Percentiles rank a stretch among this genome's conserved stretches.
Evolutionary conservation across 2,888 invertebrate species (phyloP).

Genomic region (Trachelus troglodyta): DNA sequence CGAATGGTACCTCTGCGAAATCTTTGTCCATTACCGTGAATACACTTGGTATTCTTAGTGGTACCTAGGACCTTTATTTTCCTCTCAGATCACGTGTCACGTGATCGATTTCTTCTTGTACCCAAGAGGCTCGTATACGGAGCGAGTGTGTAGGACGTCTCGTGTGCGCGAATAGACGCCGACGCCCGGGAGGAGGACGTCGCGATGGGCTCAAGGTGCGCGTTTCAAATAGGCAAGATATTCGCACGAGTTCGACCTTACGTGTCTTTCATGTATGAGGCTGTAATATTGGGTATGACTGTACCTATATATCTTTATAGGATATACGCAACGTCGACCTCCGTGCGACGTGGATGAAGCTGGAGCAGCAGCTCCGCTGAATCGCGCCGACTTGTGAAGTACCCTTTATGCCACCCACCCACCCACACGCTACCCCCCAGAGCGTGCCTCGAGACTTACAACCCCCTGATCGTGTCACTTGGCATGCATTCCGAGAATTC

Average conservation of each 20-base stretch:
- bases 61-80: neutral
- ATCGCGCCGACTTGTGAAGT: neutral
- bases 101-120: neutral
- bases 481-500: slow-evolving; percentile 1
- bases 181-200: neutral
- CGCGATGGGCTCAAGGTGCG: neutral
- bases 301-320: neutral
- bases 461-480: neutral
- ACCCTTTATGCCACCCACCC: neutral
- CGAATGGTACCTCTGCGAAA: neutral
- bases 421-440: neutral
- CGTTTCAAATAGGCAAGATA: neutral
- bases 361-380: neutral
- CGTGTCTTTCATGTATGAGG: neutral
- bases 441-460: neutral
- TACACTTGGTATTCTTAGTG: neutral
- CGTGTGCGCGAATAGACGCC: neutral
- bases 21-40: neutral
- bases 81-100: neutral
- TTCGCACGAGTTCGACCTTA: neutral
- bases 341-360: neutral
- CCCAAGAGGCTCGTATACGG: neutral
- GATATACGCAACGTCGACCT: neutral
- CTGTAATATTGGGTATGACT: neutral
- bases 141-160: neutral